Base-by-base conservation (phyloP, 2,888 invertebrate genomes). In the Patella ulyssiponensis region DNA sequence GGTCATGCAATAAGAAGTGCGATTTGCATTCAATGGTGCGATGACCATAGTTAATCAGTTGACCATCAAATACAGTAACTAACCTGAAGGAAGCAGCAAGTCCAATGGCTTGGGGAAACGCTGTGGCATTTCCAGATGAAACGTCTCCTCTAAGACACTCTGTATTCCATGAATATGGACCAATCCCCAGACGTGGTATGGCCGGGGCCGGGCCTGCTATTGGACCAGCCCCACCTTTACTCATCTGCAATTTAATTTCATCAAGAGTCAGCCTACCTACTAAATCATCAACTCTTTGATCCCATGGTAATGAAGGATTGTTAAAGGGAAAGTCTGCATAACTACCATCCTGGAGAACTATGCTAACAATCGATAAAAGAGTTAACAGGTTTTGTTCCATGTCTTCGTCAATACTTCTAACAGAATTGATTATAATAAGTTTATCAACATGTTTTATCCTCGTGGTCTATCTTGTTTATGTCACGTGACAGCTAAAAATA, bases 31-130 rank as follows among this genome's bases (percentile, higher is more conserved):
- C 33, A 44, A 44, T 9, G 44, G 4, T 33, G 33, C 4, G 33
- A 2, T 33, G 33, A 33, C 33, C 4, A 33, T 33, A 33, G 3
- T 33, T 20, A 27, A 15, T 20, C 20, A 33, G n/a, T n/a, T n/a
- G n/a, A n/a, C n/a, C n/a, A n/a, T n/a, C n/a, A n/a, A 44, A 44
- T 44, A 7, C 44, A 44, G 44, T 56, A 1, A 51, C 78, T 76
- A 82, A 90, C 90, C 88, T 90, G 81, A 90, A 91, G n/a, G 89
- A 80, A 14, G 91, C 90, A 2, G 89, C 89, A 11, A 91, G 82
- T 44, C 90, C 90, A 27, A 91, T 75, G 7, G 90, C 86, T 80
- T 90, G 88, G 5, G 90, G 90, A 75, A 91, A 91, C 1, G 88
- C 84, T 4, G 91, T 91, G 3, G 90, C 89, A 56, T 87, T 82